A percentile compares a stretch with the other conserved stretches of the same genome.
Conservation (phyloP, 2,888 invertebrate genomes). For the Plusia festucae region DNA sequence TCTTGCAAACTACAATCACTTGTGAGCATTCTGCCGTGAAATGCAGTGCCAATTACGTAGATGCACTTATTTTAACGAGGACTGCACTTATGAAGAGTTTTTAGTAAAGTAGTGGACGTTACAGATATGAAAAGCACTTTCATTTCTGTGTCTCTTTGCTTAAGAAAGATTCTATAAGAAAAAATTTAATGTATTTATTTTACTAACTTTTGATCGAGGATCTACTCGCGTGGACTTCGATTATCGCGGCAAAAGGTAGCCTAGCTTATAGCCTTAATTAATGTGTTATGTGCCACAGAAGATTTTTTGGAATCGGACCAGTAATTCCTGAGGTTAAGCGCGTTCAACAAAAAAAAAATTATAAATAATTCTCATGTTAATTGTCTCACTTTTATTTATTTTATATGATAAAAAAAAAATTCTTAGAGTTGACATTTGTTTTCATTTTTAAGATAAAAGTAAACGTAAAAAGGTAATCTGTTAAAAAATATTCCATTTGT, state of each 20-base stretch:
- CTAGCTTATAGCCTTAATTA: no score
- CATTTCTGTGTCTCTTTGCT: conserved; percentile 22
- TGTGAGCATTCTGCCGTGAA: conserved; percentile 46
- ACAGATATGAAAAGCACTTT: conserved; percentile 38
- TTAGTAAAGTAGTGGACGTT: conserved; percentile 27
- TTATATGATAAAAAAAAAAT: neutral
- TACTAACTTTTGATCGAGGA: conserved; percentile 3
- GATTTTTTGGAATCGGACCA: no score
- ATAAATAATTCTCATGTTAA: no score
- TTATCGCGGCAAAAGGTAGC: no score
- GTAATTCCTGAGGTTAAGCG: no score
- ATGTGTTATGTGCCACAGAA: no score
- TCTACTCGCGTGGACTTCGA: no score
- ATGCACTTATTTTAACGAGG: conserved; percentile 54
- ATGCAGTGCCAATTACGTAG: conserved; percentile 57
- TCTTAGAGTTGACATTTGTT: no score
- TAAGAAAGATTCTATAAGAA: neutral
- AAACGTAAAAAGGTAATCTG: neutral
- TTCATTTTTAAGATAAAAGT: no score
- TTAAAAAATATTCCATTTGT: neutral
- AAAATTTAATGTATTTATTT: neutral
- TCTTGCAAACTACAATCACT: conserved; percentile 54
- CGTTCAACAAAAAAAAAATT: no score
- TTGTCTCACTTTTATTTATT: neutral
- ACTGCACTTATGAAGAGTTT: conserved; percentile 23